Evolutionary conservation across 2,113 vertebrate genomes (phyloP).

Genomic region (Nyctibius bracteatus): DNA sequence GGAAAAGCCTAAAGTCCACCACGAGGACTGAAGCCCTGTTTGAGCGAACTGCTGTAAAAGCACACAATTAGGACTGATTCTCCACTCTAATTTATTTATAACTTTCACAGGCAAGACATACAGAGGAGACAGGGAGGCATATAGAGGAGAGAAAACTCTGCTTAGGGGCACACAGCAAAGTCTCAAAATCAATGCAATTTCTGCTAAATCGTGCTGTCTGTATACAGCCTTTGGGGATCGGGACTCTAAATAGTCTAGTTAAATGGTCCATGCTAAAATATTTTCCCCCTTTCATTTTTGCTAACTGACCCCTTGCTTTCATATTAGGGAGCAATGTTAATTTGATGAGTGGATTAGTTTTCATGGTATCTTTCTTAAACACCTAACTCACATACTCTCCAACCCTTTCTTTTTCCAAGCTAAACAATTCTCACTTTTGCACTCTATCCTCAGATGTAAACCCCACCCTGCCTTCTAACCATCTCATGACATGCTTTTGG

Average conservation of each 20-base stretch:
- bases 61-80: not conserved
- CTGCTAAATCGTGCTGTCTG: not conserved
- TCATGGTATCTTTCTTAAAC: conserved; percentile 26
- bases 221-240: not conserved
- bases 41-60: not conserved
- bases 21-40: not conserved
- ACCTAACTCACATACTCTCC: conserved; percentile 30
- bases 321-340: not conserved
- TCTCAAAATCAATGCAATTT: not conserved
- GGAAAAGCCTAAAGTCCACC: not conserved
- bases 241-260: not conserved
- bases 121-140: not conserved
- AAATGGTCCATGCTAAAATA: not conserved
- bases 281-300: not conserved
- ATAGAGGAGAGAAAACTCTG: not conserved
- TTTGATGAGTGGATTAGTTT: conserved; percentile 2
- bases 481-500: conserved; percentile 67
- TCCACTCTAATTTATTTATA: not conserved
- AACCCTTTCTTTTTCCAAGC: conserved; percentile 36
- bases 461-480: conserved; percentile 65
- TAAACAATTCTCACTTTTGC: conserved; percentile 67
- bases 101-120: not conserved
- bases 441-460: conserved; percentile 65
- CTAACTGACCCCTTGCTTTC: not conserved
- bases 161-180: not conserved